Percentiles rank a stretch among this genome's conserved stretches.
Conservation (phyloP, 1,140 invertebrate genomes). For the Bombus difficillimus region DNA sequence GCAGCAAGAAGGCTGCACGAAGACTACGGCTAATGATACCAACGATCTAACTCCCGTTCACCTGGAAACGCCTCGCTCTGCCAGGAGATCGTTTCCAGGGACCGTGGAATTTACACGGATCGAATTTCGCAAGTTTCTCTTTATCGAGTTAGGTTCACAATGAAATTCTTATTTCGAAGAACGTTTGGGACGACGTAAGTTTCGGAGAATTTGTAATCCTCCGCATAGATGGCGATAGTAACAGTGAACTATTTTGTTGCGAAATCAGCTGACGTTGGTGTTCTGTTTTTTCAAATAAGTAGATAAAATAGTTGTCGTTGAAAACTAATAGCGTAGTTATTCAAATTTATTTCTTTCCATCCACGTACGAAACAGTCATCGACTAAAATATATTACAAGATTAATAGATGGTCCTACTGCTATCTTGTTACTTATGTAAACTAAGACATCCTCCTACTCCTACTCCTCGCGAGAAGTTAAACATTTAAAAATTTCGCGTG, state of each 20-base stretch:
- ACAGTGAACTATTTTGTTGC: no score
- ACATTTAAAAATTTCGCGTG: not conserved
- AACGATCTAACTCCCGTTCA: conserved; percentile 21
- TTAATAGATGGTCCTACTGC: not conserved
- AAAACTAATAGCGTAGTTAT: not conserved
- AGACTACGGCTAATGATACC: conserved; percentile 45
- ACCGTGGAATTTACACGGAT: not conserved
- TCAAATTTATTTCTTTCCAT: not conserved
- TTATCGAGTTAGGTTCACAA: not conserved
- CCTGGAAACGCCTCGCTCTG: conserved; percentile 9
- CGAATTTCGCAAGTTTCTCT: not conserved
- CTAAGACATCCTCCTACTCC: not conserved
- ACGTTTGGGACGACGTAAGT: not conserved
- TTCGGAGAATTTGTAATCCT: no score
- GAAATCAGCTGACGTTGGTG: not conserved
- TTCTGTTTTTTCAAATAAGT: no score
- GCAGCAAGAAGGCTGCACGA: conserved; percentile 31
- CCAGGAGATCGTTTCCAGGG: not conserved
- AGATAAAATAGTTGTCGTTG: no score
- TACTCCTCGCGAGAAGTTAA: no score
- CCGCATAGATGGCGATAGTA: no score
- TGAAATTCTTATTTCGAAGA: not conserved
- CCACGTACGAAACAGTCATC: not conserved
- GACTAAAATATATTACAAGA: not conserved
- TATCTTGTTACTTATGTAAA: not conserved